Percentiles rank a stretch among this genome's conserved stretches.
phyloP scores from a whole-genome alignment of 1,140 invertebrate species.

The Mycetomoellerius zeteki region DNA sequence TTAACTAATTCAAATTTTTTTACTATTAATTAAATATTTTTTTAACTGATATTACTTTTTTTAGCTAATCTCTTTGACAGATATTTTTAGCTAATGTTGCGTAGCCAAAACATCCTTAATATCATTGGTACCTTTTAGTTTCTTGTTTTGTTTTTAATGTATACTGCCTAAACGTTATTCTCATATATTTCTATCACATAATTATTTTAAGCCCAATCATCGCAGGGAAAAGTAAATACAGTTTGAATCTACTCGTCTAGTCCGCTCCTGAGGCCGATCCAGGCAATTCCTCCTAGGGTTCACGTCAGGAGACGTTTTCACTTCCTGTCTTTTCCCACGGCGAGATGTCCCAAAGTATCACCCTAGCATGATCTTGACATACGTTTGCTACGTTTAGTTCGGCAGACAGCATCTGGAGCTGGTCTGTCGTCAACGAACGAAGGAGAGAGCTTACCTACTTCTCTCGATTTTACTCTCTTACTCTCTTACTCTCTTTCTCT shows the following conservation, averaged over 20 bases:
- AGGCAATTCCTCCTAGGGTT: background rate
- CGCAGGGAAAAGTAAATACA: background rate
- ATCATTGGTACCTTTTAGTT: background rate
- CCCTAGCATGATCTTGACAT: conserved; percentile 8
- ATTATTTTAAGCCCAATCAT: background rate
- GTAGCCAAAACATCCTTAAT: background rate
- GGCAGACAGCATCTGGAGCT: conserved; percentile 31
- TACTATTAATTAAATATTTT: too few relatives aligned
- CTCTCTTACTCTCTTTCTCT: background rate
- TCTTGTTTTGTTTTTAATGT: background rate
- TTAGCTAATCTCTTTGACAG: too few relatives aligned
- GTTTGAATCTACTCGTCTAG: background rate
- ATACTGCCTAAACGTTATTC: background rate
- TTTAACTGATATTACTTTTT: too few relatives aligned
- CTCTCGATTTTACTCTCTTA: background rate
- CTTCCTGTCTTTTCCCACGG: conserved; percentile 26
- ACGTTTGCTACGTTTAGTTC: conserved; percentile 20
- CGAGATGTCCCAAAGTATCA: conserved; percentile 29
- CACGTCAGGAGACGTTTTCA: background rate
- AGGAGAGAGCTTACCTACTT: background rate
- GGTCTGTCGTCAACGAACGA: conserved; percentile 21
- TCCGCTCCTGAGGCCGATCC: background rate
- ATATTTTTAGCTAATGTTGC: too few relatives aligned
- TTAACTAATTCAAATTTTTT: too few relatives aligned
- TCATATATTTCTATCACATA: background rate